phyloP scores from a whole-genome alignment of 2,113 vertebrate species.

The Leucopsar rothschildi region DNA sequence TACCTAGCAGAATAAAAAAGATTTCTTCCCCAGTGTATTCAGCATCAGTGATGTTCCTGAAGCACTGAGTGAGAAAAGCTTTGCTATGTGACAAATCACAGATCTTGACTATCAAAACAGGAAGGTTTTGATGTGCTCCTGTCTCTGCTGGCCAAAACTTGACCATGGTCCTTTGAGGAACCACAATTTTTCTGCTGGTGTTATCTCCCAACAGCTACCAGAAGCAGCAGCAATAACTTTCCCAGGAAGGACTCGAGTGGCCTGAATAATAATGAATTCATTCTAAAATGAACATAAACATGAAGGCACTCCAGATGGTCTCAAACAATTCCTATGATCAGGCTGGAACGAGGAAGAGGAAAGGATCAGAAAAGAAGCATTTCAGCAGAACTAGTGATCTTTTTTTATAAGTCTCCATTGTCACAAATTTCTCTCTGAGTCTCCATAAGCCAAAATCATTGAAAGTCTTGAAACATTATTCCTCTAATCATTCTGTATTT shows the following conservation, averaged over 20 bases:
- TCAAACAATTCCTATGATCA: constrained; percentile 6
- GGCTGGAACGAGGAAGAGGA: background rate
- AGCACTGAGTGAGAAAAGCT: background rate
- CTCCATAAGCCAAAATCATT: background rate
- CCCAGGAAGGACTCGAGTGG: background rate
- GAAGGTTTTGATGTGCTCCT: background rate
- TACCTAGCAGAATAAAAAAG: background rate
- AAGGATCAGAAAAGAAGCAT: background rate
- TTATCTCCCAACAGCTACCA: background rate
- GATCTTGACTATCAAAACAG: background rate
- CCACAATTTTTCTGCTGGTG: accelerated
- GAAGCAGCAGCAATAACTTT: background rate
- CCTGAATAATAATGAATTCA: background rate
- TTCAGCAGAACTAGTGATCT: background rate
- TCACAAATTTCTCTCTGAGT: background rate
- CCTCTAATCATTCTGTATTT: background rate
- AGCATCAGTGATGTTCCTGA: background rate
- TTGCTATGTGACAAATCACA: background rate
- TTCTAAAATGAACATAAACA: background rate
- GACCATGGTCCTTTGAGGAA: background rate
- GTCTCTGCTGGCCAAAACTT: background rate
- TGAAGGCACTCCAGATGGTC: background rate
- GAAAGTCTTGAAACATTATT: background rate
- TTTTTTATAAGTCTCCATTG: background rate
- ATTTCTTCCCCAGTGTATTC: background rate